Percentiles rank a stretch among this genome's conserved stretches.
Evolutionary conservation across 1,140 invertebrate species (phyloP).

Genomic region (Calephelis virginiensis): DNA sequence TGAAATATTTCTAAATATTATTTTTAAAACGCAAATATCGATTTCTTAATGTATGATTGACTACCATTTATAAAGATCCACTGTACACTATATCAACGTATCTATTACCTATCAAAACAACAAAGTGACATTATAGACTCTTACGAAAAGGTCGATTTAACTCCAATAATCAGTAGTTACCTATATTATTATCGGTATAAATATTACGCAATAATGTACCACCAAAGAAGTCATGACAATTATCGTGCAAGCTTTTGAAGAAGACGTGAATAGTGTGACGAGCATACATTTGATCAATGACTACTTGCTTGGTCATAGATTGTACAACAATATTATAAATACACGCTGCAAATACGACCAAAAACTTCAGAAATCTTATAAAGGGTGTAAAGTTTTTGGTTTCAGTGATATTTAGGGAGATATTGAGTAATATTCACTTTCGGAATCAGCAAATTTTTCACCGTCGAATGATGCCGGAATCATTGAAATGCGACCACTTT

Average conservation of each 20-base stretch:
- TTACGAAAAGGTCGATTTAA: constrained; percentile 50
- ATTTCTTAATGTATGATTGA: background rate
- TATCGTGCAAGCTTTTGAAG: constrained; percentile 34
- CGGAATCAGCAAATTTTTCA: too few relatives aligned
- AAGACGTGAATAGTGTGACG: constrained; percentile 37
- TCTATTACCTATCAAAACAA: constrained; percentile 5
- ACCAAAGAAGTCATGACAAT: constrained; percentile 53
- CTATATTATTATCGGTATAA: constrained; percentile 31
- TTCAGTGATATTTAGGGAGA: too few relatives aligned
- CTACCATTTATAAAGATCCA: background rate
- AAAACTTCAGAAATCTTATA: too few relatives aligned
- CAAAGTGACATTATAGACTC: constrained; percentile 18
- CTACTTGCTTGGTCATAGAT: background rate
- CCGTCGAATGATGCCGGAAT: too few relatives aligned
- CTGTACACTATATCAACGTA: background rate
- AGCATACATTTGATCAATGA: constrained; percentile 20
- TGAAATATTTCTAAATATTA: too few relatives aligned
- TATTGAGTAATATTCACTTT: too few relatives aligned
- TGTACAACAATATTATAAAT: background rate
- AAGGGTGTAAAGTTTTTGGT: too few relatives aligned
- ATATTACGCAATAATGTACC: constrained; percentile 35
- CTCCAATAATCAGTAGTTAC: constrained; percentile 43
- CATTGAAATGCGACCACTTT: too few relatives aligned
- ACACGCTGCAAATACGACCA: background rate
- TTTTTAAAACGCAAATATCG: background rate